phyloP scores from a whole-genome alignment of 2,797 vertebrate genomes.

The Prionace glauca region DNA sequence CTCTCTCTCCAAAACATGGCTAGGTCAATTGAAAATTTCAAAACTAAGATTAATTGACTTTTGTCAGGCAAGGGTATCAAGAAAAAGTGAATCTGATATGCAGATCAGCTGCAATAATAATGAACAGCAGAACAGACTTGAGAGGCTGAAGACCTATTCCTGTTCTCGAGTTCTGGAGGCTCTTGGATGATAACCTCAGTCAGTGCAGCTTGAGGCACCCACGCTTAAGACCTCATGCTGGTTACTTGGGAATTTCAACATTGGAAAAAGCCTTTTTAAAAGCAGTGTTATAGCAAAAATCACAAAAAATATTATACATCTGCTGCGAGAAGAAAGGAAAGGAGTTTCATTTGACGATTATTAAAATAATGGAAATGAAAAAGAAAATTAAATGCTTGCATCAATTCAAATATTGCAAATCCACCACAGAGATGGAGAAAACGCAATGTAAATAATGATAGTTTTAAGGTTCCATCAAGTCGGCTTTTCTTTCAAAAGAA shows the following conservation, averaged over 20 bases:
- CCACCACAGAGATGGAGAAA: not conserved
- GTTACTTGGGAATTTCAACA: not conserved
- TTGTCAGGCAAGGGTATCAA: not conserved
- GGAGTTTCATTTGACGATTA: not conserved
- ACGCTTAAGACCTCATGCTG: not conserved
- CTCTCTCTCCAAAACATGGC: not conserved
- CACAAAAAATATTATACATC: not conserved
- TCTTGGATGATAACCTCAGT: not conserved
- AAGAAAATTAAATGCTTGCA: not conserved
- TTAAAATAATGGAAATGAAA: not conserved
- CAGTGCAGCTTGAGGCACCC: not conserved
- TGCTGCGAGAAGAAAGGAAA: not conserved
- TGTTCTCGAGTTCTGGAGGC: not conserved
- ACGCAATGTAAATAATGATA: not conserved
- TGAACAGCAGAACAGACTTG: not conserved
- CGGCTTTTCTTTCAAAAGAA: not conserved
- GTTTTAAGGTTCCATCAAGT: not conserved
- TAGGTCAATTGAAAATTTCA: not conserved
- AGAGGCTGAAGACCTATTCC: not conserved
- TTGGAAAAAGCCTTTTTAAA: not conserved
- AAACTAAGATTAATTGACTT: not conserved
- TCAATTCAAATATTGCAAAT: not conserved
- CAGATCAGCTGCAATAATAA: not conserved
- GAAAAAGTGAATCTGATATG: not conserved
- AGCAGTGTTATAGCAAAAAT: not conserved